Evolutionary conservation across 2,797 vertebrate genomes (phyloP).

Genomic region (Pseudopleuronectes americanus): DNA sequence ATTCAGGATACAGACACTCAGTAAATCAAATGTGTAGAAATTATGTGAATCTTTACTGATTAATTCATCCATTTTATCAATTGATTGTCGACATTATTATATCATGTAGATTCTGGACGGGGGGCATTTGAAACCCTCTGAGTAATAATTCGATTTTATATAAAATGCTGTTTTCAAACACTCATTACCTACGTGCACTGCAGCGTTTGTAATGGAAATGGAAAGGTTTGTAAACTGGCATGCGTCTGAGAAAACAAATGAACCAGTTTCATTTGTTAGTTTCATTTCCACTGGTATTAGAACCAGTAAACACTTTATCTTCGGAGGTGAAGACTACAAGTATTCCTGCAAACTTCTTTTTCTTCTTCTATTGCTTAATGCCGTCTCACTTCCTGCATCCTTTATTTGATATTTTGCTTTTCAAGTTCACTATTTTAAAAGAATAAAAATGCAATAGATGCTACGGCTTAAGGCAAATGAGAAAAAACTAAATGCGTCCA

Average conservation of each 20-base stretch:
- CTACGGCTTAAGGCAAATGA: slow-evolving; percentile 7
- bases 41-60: background rate
- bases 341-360: too few species aligned
- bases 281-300: too few species aligned
- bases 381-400: background rate
- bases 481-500: background rate
- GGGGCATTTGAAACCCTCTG: slow-evolving; percentile 3
- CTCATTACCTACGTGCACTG: too few species aligned
- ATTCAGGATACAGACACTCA: too few species aligned
- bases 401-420: background rate
- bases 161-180: background rate
- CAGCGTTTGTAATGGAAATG: too few species aligned
- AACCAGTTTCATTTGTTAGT: too few species aligned
- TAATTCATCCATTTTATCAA: background rate
- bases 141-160: slow-evolving; percentile 28
- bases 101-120: background rate
- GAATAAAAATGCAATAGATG: background rate
- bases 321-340: too few species aligned
- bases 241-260: too few species aligned
- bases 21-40: background rate
- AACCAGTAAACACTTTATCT: too few species aligned
- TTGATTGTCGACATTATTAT: background rate
- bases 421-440: slow-evolving; percentile 14
- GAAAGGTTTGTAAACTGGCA: too few species aligned
- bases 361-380: too few species aligned